These are phyloP conservation scores for Paguma larvata DNA, from an alignment of 2,797 vertebrate species.

Conservation along the genomic window DNA sequence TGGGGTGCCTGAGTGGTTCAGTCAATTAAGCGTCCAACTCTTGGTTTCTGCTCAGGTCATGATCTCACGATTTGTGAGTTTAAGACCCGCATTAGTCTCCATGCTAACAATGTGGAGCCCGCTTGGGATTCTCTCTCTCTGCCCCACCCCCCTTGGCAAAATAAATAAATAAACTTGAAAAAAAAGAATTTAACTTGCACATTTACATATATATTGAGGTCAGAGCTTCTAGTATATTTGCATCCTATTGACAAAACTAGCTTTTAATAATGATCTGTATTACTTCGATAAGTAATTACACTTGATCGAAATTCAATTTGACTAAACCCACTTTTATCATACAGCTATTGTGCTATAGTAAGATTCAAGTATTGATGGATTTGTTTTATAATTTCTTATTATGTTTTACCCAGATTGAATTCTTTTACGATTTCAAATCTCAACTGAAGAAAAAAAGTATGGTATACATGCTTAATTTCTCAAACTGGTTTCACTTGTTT, in stretches of 20 bases:
- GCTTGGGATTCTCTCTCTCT: too few species aligned
- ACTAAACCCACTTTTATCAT: conserved; percentile 55
- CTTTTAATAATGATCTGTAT: conserved; percentile 58
- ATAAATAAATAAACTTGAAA: too few species aligned
- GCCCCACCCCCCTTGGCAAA: too few species aligned
- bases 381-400: conserved; percentile 35
- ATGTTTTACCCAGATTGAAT: not conserved
- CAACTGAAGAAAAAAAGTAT: not conserved
- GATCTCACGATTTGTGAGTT: too few species aligned
- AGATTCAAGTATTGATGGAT: conserved; percentile 7
- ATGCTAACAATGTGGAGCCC: too few species aligned
- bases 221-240: conserved; percentile 27
- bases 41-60: too few species aligned
- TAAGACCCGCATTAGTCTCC: too few species aligned
- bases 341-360: not conserved
- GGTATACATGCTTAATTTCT: not conserved
- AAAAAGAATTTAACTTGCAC: conserved; percentile 37
- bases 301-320: conserved; percentile 57
- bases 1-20: too few species aligned
- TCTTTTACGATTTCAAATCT: conserved; percentile 48
- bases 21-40: too few species aligned
- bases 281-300: conserved; percentile 44
- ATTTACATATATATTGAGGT: conserved; percentile 76
- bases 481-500: not conserved
- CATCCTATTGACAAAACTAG: conserved; percentile 38